Evolutionary conservation across 2,113 vertebrate genomes (phyloP), one percentile per base, ranked within the genome.

Genomic region (Coreoperca whiteheadi): DNA sequence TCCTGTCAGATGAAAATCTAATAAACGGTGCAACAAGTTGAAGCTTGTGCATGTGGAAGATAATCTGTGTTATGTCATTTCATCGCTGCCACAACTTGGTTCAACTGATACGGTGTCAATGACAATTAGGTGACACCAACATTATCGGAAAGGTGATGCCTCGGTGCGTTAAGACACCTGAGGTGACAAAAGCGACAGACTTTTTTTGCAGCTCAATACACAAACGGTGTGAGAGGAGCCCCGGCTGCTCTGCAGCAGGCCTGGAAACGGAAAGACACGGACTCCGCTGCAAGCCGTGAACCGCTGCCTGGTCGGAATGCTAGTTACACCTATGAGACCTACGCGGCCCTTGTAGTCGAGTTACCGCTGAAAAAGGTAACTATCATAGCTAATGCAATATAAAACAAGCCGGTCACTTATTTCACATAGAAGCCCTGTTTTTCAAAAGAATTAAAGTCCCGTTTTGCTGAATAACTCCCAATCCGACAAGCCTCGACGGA

Each of bases 231-330:
- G 64, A 30, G 54, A 23, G 37, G 34, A 68, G 77, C 57, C 43
- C 37, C 72, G 46, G 83, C 85, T 65, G 83, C 76, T 60, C 64
- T 34, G 81, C 90, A 84, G 81, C 92, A 74, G 88, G 91, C 89
- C 91, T 83, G 75, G 15, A 43, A 53, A 88, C 60, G 88, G 88
- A 76, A 87, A 90, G 87, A 88, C 56, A 12, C 37, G 15, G 77
- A 10, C 65, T 56, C 60, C 3, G 64, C 82, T 50, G 67, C 61
- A 28, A 5, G 91, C 91, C 43, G 83, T 28, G 63, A 66, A 80
- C 89, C 83, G 88, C 91, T 93, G 92, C 69, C 91, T 71, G 85
- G 4, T 34, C 80, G 65, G 88, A 90, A 89, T 93, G 91, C 93
- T 91, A 93, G 81, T 91, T 66, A 68, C 84, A 91, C 91, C 89